Evolutionary conservation across 2,888 invertebrate species (phyloP).

Genomic region (Apodemia mormo): DNA sequence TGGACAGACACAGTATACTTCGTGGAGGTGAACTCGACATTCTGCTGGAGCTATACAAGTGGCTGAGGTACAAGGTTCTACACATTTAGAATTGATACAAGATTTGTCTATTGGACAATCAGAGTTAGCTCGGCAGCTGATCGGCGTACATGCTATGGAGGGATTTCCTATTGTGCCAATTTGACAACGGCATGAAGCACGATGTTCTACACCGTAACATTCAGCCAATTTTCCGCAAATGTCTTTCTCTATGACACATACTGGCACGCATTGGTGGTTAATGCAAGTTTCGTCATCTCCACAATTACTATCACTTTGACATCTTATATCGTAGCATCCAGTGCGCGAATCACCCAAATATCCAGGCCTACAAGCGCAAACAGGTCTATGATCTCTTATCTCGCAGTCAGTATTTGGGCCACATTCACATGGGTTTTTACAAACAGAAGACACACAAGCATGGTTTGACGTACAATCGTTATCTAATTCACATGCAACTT

Average conservation of each 20-base stretch:
- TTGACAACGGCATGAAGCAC: conserved; percentile 91
- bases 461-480: conserved; percentile 89
- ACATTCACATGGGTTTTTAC: conserved; percentile 92
- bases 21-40: conserved; percentile 89
- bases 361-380: conserved; percentile 92
- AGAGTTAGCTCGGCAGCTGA: conserved; percentile 89
- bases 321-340: conserved; percentile 89
- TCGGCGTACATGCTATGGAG: conserved; percentile 86
- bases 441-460: conserved; percentile 90
- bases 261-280: conserved; percentile 91
- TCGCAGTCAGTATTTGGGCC: conserved; percentile 92
- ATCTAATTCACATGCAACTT: conserved; percentile 87
- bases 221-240: conserved; percentile 89
- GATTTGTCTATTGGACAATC: conserved; percentile 92
- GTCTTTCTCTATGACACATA: conserved; percentile 86
- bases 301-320: conserved; percentile 89
- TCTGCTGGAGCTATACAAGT: conserved; percentile 88
- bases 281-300: conserved; percentile 91
- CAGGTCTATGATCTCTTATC: conserved; percentile 91
- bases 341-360: conserved; percentile 93
- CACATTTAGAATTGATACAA: conserved; percentile 91
- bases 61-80: conserved; percentile 87
- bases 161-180: conserved; percentile 92
- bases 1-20: conserved; percentile 91
- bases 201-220: conserved; percentile 90